Evolutionary conservation across 2,113 vertebrate species (phyloP).

Genomic region (Psilopogon haemacephalus): DNA sequence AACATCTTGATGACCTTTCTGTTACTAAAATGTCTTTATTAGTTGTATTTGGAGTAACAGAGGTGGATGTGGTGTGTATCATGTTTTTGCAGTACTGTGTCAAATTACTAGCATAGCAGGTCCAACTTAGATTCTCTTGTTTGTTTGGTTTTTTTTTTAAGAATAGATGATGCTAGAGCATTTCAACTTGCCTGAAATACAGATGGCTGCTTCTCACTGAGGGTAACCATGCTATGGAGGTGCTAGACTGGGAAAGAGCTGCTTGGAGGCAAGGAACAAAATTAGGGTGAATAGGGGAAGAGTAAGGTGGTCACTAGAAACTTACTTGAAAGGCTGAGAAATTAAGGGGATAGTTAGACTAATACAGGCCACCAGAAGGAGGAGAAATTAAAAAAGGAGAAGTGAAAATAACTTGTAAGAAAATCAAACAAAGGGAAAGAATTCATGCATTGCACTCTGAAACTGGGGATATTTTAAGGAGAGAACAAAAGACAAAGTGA

Average conservation of each 20-base stretch:
- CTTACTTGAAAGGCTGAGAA: background rate
- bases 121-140: background rate
- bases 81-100: background rate
- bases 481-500: background rate
- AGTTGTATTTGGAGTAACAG: background rate
- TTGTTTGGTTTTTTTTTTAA: background rate
- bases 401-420: background rate
- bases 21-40: background rate
- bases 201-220: background rate
- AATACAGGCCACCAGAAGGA: background rate
- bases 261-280: background rate
- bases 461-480: background rate
- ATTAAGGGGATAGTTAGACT: background rate
- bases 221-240: background rate
- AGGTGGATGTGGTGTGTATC: background rate
- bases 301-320: background rate
- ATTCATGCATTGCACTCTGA: background rate
- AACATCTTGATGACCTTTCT: background rate
- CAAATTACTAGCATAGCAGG: background rate
- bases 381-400: background rate
- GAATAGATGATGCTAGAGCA: background rate
- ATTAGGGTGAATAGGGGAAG: no score
- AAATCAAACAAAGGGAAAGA: background rate
- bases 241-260: background rate
- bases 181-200: background rate